These are phyloP conservation scores for Rhincodon typus DNA, from an alignment of 2,797 vertebrate genomes.

Conservation along the genomic window DNA sequence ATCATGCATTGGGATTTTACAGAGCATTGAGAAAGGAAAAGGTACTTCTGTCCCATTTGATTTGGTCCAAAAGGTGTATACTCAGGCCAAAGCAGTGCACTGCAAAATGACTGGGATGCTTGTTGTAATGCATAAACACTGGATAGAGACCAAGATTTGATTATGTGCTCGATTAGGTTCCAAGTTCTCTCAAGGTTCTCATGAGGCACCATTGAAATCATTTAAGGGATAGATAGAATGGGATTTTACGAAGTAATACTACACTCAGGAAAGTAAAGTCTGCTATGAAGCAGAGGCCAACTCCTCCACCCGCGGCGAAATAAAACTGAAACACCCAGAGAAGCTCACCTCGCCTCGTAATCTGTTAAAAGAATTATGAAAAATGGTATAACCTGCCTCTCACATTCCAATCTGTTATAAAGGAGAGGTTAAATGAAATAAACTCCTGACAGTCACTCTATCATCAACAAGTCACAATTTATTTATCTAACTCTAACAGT, in stretches of 20 bases:
- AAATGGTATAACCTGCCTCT: no score
- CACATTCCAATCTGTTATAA: no score
- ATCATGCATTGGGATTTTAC: background rate
- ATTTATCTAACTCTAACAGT: no score
- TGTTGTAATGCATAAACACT: background rate
- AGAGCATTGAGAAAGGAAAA: background rate
- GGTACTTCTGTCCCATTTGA: background rate
- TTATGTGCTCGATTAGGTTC: background rate
- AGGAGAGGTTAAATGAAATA: no score
- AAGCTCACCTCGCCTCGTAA: no score
- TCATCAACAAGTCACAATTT: no score
- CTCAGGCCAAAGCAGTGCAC: background rate
- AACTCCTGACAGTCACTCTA: no score
- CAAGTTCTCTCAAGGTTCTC: background rate
- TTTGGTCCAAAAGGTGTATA: background rate
- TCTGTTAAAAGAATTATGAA: no score
- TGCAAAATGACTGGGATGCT: background rate
- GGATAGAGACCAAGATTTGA: conserved; percentile 1
- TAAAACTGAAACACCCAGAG: no score
- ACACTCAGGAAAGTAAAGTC: no score
- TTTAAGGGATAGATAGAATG: background rate
- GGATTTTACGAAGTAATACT: background rate
- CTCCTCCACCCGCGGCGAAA: no score
- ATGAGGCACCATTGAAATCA: background rate
- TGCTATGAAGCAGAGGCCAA: no score